A percentile compares a stretch with the other conserved stretches of the same genome.
phyloP scores from a whole-genome alignment of 2,888 invertebrate genomes.

The Hartigia nigra region DNA sequence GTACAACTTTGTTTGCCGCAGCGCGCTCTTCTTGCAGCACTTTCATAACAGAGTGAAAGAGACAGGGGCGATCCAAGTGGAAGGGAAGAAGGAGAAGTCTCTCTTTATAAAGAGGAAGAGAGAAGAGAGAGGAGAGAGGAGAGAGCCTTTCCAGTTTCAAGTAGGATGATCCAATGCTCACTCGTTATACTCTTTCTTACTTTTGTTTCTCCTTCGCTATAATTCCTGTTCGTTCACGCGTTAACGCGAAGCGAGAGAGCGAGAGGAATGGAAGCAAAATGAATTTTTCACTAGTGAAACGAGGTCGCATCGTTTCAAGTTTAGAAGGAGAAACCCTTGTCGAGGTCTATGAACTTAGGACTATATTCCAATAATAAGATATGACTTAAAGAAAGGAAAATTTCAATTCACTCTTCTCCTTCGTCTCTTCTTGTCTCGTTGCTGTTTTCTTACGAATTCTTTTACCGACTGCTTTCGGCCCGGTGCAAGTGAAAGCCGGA shows the following conservation, averaged over 20 bases:
- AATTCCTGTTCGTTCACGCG: not conserved
- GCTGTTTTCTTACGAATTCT: not conserved
- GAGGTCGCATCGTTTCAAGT: not conserved
- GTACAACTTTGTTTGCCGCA: conserved; percentile 50
- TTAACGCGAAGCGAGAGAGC: not conserved
- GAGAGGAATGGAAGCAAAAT: not conserved
- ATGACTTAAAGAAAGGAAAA: not conserved
- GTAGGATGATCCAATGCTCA: conserved; percentile 9
- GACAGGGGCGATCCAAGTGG: conserved; percentile 9
- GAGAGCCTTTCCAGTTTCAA: conserved; percentile 23
- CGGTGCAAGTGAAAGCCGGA: not conserved
- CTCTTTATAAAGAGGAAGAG: not conserved
- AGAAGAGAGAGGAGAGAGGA: conserved; percentile 21
- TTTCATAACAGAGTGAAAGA: conserved; percentile 52
- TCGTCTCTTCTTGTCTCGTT: not conserved
- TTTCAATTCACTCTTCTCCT: not conserved
- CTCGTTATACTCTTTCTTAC: not conserved
- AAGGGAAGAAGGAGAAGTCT: not conserved
- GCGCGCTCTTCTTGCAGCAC: conserved; percentile 56
- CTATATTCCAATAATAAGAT: not conserved
- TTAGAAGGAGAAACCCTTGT: not conserved
- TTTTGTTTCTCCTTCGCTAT: not conserved
- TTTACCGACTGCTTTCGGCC: not conserved
- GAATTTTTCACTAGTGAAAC: not conserved
- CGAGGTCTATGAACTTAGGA: not conserved